phyloP scores from a whole-genome alignment of 2,888 invertebrate species.

The Ditula angustiorana region DNA sequence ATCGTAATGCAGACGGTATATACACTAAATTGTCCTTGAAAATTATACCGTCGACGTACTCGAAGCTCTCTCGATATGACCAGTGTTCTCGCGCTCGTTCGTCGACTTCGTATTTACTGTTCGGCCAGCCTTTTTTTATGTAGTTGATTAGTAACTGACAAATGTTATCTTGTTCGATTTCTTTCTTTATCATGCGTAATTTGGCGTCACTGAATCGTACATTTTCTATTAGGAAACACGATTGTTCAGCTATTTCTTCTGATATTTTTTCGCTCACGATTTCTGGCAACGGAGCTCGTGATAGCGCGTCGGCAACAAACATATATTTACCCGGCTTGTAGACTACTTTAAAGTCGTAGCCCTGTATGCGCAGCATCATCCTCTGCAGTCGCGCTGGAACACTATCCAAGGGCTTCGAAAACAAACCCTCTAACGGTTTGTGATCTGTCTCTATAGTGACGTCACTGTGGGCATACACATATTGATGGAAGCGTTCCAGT shows the following conservation, averaged over 20 bases:
- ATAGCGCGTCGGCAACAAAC: constrained; percentile 48
- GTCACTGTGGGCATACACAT: not conserved
- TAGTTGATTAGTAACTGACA: constrained; percentile 38
- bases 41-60: constrained; percentile 1
- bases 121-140: constrained; percentile 47
- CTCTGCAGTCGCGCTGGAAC: too few relatives aligned
- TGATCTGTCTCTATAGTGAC: too few relatives aligned
- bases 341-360: constrained; percentile 43
- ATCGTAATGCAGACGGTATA: not conserved
- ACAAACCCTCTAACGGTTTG: too few relatives aligned
- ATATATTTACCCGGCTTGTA: constrained; percentile 50
- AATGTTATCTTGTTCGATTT: constrained; percentile 35
- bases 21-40: constrained; percentile 12
- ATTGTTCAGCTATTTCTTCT: constrained; percentile 38
- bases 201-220: constrained; percentile 39
- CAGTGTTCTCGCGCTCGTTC: constrained; percentile 22
- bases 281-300: constrained; percentile 44
- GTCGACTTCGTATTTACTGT: constrained; percentile 40
- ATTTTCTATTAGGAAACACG: constrained; percentile 41
- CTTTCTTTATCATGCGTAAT: constrained; percentile 35
- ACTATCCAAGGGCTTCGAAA: too few relatives aligned
- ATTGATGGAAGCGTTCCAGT: not conserved
- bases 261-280: constrained; percentile 33
- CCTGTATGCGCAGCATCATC: constrained; percentile 43
- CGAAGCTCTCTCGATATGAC: constrained; percentile 6